Evolutionary conservation across 2,113 vertebrate species (phyloP).

Genomic region (Rostratula benghalensis): DNA sequence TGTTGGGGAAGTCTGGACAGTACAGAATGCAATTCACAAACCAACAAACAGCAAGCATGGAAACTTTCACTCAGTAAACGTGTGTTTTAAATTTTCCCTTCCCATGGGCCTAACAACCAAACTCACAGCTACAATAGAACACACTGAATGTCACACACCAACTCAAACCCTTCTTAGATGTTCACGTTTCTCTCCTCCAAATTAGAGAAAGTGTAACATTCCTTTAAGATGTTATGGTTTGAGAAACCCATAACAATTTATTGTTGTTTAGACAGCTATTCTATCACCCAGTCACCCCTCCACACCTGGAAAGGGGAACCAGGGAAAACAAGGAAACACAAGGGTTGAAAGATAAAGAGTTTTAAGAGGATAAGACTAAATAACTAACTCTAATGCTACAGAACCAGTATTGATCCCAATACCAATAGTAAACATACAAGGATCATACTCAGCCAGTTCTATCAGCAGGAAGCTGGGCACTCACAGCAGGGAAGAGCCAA

Average conservation of each 20-base stretch:
- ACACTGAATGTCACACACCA: rapidly evolving
- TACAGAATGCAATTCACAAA: background rate
- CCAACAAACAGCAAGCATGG: background rate
- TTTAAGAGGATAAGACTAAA: background rate
- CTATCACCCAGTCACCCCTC: background rate
- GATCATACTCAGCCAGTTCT: background rate
- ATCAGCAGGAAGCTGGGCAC: background rate
- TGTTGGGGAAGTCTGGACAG: background rate
- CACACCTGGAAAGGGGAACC: background rate
- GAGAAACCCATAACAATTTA: background rate
- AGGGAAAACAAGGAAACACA: background rate
- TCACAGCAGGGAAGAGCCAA: background rate
- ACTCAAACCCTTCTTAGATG: background rate
- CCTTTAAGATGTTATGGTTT: background rate
- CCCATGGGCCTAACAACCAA: background rate
- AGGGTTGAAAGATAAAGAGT: background rate
- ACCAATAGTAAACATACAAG: background rate
- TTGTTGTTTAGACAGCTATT: background rate
- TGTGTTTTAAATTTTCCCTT: background rate
- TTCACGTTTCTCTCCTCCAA: background rate
- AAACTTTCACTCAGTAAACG: background rate
- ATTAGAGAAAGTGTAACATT: background rate
- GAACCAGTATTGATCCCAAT: background rate
- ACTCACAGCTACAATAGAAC: rapidly evolving
- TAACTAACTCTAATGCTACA: background rate